These are phyloP conservation scores for Zosterops pallidus DNA, from an alignment of 2,113 vertebrate species.

Conservation along the genomic window DNA sequence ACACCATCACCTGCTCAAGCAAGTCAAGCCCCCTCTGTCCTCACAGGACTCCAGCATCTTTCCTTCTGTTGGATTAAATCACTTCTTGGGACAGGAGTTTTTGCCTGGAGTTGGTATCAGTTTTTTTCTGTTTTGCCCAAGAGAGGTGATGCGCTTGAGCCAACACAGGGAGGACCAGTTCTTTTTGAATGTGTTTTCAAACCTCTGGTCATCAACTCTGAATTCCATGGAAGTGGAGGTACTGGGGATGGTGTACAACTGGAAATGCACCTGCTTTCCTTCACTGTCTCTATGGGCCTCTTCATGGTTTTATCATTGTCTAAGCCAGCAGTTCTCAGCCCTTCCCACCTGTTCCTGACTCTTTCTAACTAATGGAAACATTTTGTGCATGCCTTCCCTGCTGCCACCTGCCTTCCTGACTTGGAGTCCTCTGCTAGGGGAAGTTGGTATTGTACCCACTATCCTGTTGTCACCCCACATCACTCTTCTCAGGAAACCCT, in stretches of 20 bases:
- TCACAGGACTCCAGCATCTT: background rate
- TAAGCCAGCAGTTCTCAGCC: background rate
- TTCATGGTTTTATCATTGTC: background rate
- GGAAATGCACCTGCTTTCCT: background rate
- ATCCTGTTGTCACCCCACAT: background rate
- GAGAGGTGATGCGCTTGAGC: background rate
- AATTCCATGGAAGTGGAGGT: background rate
- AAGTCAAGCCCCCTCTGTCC: background rate
- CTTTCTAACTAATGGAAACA: background rate
- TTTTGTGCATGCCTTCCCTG: background rate
- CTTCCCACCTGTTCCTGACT: background rate
- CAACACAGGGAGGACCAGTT: background rate
- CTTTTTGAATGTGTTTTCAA: background rate
- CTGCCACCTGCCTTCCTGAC: background rate
- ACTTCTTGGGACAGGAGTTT: background rate
- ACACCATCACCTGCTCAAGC: background rate
- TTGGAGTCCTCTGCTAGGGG: background rate
- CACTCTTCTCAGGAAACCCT: background rate
- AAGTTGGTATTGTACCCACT: background rate
- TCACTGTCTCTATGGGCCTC: fast-evolving
- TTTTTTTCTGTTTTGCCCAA: background rate
- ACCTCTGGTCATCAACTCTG: background rate
- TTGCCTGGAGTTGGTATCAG: background rate
- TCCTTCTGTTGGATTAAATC: background rate
- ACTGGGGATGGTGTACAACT: background rate